Base-by-base conservation (phyloP, 1,140 invertebrate species). In the Micrasema longulum region DNA sequence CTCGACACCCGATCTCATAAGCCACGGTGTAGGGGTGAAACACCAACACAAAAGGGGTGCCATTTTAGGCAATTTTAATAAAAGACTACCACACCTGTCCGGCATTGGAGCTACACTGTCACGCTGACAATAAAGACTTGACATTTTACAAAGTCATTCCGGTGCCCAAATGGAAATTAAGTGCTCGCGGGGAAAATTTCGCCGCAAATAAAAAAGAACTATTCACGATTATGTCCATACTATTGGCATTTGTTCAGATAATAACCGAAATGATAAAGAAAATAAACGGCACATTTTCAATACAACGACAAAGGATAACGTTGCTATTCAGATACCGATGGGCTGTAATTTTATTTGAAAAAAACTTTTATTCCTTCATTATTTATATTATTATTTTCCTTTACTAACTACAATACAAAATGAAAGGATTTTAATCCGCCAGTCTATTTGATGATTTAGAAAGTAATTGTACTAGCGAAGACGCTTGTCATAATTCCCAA, bases 1-100 rank as follows among this genome's bases (percentile, higher is more conserved):
- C 48, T 7, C 48, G 48, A 52, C 48, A 52, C 48, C 14, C 20
- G 20, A 52, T 52, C 48, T 52, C 48, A 7, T 2, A 7, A 31
- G 26, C 7, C 26, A 7, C 26, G 26, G 26, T 2, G 2, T 31
- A 4, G 26, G 26, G 26, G n/a, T 36, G 36, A 22, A 41, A 41
- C 2, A 38, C 55, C 16, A 31, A 41, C 14, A 60, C 16, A n/a
- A 11, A 23, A 23, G 55, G 55, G 55, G 18, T 20, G 55, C 16
- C 35, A 22, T 43, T 60, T n/a, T 41, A 38, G 10, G 36, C 55
- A 22, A 60, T 60, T 60, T 60, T 60, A 60, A 38, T 60, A 38
- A 38, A 53, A 60, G 55, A 38, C 35, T 41, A 60, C 31, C 31
- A 31, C 55, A 41, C 55, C 55, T 41, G 55, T 12, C 35, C 35